phyloP scores from a whole-genome alignment of 2,797 vertebrate species.

The Siniperca undulata region DNA sequence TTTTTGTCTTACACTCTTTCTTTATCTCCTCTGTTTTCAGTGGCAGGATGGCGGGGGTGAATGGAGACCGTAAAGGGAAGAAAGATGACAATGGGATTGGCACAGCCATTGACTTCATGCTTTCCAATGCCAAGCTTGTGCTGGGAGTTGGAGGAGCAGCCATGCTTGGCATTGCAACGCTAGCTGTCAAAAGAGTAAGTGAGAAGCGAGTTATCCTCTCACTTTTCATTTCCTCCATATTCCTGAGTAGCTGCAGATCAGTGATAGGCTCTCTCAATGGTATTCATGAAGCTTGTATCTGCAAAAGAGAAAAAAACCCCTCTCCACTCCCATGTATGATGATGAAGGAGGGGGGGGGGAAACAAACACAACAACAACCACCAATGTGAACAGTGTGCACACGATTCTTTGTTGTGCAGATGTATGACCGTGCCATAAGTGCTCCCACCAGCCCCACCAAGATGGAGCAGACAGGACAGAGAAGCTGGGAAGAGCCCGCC shows the following conservation, averaged over 20 bases:
- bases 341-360: too few species aligned
- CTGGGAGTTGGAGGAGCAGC: constrained; percentile 97
- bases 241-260: too few species aligned
- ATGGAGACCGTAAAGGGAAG: constrained; percentile 92
- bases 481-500: constrained; percentile 98
- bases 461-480: constrained; percentile 89
- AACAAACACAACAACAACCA: background rate
- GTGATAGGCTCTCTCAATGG: too few species aligned
- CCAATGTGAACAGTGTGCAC: background rate
- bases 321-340: background rate
- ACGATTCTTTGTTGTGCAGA: constrained; percentile 80
- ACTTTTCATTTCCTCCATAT: background rate
- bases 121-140: constrained; percentile 97
- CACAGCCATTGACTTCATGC: constrained; percentile 95
- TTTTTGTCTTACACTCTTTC: background rate
- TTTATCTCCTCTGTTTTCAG: constrained; percentile 25
- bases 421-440: constrained; percentile 96
- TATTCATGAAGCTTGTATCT: too few species aligned
- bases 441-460: constrained; percentile 96
- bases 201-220: background rate
- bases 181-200: constrained; percentile 96
- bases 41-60: constrained; percentile 91
- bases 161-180: constrained; percentile 96
- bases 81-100: constrained; percentile 97
- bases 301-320: too few species aligned